A percentile compares a stretch with the other conserved stretches of the same genome.
phyloP scores from a whole-genome alignment of 1,140 invertebrate genomes.

The Trichonephila clavata region DNA sequence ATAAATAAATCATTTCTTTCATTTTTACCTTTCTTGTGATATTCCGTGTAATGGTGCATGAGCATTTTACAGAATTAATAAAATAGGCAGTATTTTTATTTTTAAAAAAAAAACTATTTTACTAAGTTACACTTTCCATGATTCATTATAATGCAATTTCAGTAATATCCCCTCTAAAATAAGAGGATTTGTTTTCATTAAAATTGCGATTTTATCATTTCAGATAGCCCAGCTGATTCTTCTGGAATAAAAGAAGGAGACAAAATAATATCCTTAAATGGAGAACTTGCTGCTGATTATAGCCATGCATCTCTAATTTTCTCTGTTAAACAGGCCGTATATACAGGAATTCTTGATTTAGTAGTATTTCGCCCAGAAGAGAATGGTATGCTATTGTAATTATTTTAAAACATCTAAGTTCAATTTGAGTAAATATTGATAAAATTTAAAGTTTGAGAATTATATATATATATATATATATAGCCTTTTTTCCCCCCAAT shows the following conservation, averaged over 20 bases:
- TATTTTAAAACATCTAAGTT: background rate
- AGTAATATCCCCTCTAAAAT: too few relatives aligned
- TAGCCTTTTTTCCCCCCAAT: background rate
- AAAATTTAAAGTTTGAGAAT: background rate
- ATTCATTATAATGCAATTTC: too few relatives aligned
- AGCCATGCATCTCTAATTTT: constrained; percentile 69
- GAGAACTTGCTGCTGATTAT: constrained; percentile 43
- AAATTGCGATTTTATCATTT: background rate
- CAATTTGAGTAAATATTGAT: background rate
- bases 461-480: too few relatives aligned
- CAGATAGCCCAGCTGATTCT: constrained; percentile 64
- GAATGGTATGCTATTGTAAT: constrained; percentile 12
- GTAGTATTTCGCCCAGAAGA: constrained; percentile 28
- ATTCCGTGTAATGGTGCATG: too few relatives aligned
- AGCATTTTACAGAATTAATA: too few relatives aligned
- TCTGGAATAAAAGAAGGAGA: constrained; percentile 72
- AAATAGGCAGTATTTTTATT: too few relatives aligned
- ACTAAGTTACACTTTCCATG: too few relatives aligned
- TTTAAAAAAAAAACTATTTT: too few relatives aligned
- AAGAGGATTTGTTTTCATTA: background rate
- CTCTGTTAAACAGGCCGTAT: constrained; percentile 69
- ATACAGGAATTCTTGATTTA: constrained; percentile 58
- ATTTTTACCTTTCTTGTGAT: too few relatives aligned
- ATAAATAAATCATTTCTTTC: too few relatives aligned
- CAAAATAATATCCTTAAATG: constrained; percentile 71